phyloP scores from a whole-genome alignment of 1,140 invertebrate species.

The Lucilia cuprina region DNA sequence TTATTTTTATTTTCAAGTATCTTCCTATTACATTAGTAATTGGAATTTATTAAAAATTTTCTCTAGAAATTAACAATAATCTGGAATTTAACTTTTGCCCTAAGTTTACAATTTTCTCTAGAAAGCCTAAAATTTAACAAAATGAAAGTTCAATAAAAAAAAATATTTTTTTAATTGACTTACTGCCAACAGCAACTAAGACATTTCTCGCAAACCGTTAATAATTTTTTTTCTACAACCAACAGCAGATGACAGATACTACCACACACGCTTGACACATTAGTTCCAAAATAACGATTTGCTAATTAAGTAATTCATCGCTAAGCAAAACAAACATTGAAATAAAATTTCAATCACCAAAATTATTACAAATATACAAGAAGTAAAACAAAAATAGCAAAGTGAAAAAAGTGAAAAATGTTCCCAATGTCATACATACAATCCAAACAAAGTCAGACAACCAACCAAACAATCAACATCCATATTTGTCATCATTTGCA shows the following conservation, averaged over 20 bases:
- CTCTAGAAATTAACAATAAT: too few relatives aligned
- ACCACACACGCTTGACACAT: not conserved
- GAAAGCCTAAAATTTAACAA: not conserved
- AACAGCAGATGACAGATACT: not conserved
- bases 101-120: not conserved
- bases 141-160: not conserved
- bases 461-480: not conserved
- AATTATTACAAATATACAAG: not conserved
- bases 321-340: not conserved
- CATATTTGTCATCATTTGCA: not conserved
- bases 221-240: not conserved
- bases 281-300: not conserved
- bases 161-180: not conserved
- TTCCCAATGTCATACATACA: slow-evolving; percentile 7
- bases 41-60: too few relatives aligned
- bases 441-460: too few relatives aligned
- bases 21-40: too few relatives aligned
- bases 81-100: too few relatives aligned
- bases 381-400: not conserved
- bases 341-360: not conserved
- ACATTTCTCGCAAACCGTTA: too few relatives aligned
- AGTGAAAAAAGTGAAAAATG: not conserved
- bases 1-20: too few relatives aligned
- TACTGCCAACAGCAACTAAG: not conserved
- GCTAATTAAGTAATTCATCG: slow-evolving; percentile 5